Evolutionary conservation across 2,113 vertebrate species (phyloP), one percentile per base, ranked within the genome.

Genomic region (Mormoops blainvillei): DNA sequence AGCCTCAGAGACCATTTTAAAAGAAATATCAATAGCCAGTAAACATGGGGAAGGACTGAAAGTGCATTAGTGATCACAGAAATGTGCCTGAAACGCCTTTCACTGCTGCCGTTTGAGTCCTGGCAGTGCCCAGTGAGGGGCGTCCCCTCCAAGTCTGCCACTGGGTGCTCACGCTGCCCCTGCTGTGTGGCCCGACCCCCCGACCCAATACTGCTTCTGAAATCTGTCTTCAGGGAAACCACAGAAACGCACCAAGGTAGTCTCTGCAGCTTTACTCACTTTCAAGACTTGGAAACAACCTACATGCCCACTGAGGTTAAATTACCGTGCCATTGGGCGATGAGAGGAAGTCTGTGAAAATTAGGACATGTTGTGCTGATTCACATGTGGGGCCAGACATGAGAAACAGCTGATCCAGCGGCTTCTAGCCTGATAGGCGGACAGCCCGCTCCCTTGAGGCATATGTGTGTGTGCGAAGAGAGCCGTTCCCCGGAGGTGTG

Each of bases 401-500:
- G 45, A 28, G 58, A 31, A 36, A 54, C 24, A 18, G 22, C 22
- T 13, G 24, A 22, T 19, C n/a, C 33, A 13, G 8, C 26, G 4
- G 24, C 16, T n/a, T 45, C 36, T 22, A 15, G 43, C 43, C 45
- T 73, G 2, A 41, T 13, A n/a, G 7, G 9, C 50, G 31, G 18
- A 18, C 33, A 58, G 84, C 73, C 45, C 24, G 50, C 3, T 33
- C 41, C 45, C 24, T 4, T 19, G 50, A 50, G 38, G 24, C 43
- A 36, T 11, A 10, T 22, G 18, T 10, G 2, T 12, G 48, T 31
- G 3, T 11, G 4, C 0, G 3, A 41, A 63, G 86, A 65, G 36
- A 52, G 4, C 0, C 13, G 18, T 20, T 12, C 18, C 19, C 16
- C 36, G 5, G n/a, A 28, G n/a, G 7, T 36, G 0, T 33, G 0